These are phyloP conservation scores for Pollenia griseotomentosa DNA, from an alignment of 2,888 invertebrate species.

Conservation along the genomic window DNA sequence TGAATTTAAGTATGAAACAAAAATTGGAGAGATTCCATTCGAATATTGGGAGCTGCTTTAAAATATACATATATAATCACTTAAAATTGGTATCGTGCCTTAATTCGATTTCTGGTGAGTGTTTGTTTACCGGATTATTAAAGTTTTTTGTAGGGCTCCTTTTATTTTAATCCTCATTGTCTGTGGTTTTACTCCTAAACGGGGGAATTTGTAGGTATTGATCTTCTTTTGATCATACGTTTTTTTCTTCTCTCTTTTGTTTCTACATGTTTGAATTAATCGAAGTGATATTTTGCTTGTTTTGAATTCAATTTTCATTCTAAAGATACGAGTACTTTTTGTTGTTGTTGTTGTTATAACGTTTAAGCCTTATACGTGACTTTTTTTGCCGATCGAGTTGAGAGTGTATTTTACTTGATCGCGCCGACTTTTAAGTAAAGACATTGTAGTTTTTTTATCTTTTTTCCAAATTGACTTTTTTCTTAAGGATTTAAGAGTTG, in stretches of 20 bases:
- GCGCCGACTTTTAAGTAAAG: slow-evolving; percentile 73
- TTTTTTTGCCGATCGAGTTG: slow-evolving; percentile 33
- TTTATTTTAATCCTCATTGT: slow-evolving; percentile 62
- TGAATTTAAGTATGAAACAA: too few species aligned
- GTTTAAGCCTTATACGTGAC: slow-evolving; percentile 42
- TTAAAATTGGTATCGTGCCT: not conserved
- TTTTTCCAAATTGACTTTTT: slow-evolving; percentile 34
- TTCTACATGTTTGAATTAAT: slow-evolving; percentile 83
- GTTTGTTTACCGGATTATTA: slow-evolving; percentile 7
- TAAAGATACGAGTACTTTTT: slow-evolving; percentile 65
- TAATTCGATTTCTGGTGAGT: not conserved
- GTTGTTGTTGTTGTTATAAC: not conserved
- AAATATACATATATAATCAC: not conserved
- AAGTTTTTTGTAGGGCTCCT: slow-evolving; percentile 32
- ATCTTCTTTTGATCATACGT: slow-evolving; percentile 48
- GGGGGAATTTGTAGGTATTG: slow-evolving; percentile 53
- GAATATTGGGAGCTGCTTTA: too few species aligned
- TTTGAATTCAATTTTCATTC: slow-evolving; percentile 83
- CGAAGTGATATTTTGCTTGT: slow-evolving; percentile 84
- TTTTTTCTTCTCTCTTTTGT: not conserved
- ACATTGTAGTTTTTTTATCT: slow-evolving; percentile 59
- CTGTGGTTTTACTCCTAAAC: slow-evolving; percentile 40
- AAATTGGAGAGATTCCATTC: too few species aligned
- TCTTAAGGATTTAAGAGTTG: slow-evolving; percentile 42
- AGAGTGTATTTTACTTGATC: slow-evolving; percentile 74